A percentile compares a stretch with the other conserved stretches of the same genome.
These are phyloP conservation scores for Apotomis capreana DNA, from an alignment of 2,888 invertebrate species.

Conservation along the genomic window DNA sequence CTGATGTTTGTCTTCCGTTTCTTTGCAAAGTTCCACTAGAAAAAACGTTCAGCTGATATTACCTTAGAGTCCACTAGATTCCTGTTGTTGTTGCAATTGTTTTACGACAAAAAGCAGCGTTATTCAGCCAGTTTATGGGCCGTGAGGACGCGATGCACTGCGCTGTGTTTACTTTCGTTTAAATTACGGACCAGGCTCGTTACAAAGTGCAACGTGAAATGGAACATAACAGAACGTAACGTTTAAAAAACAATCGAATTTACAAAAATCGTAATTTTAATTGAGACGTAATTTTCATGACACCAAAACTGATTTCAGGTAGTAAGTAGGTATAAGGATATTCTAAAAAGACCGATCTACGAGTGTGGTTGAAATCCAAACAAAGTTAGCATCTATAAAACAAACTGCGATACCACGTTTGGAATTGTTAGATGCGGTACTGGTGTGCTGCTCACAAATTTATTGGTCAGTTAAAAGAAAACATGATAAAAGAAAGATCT, in stretches of 20 bases:
- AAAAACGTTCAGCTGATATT: not conserved
- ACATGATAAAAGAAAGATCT: too few relatives aligned
- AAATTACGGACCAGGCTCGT: not conserved
- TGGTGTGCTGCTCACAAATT: too few relatives aligned
- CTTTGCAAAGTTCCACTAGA: not conserved
- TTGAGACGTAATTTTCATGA: too few relatives aligned
- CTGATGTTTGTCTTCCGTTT: not conserved
- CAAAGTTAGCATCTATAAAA: too few relatives aligned
- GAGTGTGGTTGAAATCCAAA: too few relatives aligned
- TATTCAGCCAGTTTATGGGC: conserved; percentile 26
- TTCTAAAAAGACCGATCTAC: too few relatives aligned
- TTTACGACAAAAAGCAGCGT: conserved; percentile 25
- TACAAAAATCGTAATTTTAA: too few relatives aligned
- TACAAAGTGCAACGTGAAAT: not conserved
- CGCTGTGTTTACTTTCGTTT: conserved; percentile 11
- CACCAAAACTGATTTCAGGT: too few relatives aligned
- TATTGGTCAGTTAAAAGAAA: too few relatives aligned
- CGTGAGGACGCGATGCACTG: conserved; percentile 11
- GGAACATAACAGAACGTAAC: not conserved
- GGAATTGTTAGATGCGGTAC: too few relatives aligned
- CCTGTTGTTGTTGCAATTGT: conserved; percentile 9
- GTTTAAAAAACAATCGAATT: not conserved
- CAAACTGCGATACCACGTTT: too few relatives aligned
- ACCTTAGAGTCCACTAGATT: not conserved
- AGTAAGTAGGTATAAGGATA: too few relatives aligned